Base-by-base conservation (phyloP, 2,797 vertebrate genomes). In the Anguilla megastoma region DNA sequence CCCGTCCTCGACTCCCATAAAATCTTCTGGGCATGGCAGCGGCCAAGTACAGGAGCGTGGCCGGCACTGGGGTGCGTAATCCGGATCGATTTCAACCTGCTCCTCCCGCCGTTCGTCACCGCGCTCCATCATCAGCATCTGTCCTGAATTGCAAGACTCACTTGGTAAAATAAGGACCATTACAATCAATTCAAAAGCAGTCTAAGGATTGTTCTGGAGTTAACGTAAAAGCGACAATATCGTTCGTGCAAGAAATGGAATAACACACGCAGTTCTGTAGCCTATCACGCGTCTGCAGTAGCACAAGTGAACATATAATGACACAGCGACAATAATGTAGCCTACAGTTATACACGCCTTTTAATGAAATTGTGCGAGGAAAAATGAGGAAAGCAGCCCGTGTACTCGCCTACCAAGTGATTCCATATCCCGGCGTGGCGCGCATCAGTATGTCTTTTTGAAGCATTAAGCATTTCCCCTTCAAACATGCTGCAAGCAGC, bases 11-110 rank as follows among this genome's bases (percentile, higher is more conserved):
- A 90, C 93, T 85, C 91, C 93, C 52, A 93, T 91, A 91, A 95
- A 95, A 92, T 92, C 96, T 94, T 98, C 98, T 86, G 97, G 96
- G 94, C 97, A 96, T 92, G 97, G 97, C 95, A 97, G 96, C 90
- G 98, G 97, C 98, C 98, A 98, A 90, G 98, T 97, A 96, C 98
- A 98, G 86, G 97, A 97, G 89, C 97, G 97, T 85, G 97, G 96
- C 56, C 97, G 97, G 90, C 95, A 94, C 93, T 96, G 97, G 66
- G 97, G 97, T 92, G 97, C 97, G 91, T 97, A 98, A 94, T 98
- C 98, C 86, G 97, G 96, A 94, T 98, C 97, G 92, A 98, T 96
- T 90, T 98, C 97, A 96, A 98, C 96, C 96, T 97, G 97, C 97
- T 97, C 97, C 96, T 97, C 97, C 90, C 97, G 96, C 95, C 97